Base-by-base conservation (phyloP, 2,888 invertebrate genomes). In the Clostera curtula region DNA sequence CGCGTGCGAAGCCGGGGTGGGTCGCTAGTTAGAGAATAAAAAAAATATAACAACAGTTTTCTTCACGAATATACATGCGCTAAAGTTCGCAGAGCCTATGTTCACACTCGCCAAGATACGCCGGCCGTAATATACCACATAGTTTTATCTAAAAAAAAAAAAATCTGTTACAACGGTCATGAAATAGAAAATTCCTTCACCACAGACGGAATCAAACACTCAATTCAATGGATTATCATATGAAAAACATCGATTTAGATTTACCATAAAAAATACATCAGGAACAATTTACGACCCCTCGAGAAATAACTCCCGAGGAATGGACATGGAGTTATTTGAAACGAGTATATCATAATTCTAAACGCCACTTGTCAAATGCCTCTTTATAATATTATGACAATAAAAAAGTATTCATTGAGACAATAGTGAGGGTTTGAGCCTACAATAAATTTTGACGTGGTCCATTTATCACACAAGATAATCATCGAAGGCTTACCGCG, bases 391-490 rank as follows among this genome's bases (percentile, higher is more conserved):
- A 70, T 74, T 69, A 64, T 73, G 74, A 74, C 71, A 69, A 70
- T 72, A 83, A 80, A 80, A 76, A 79, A 71, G 70, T 65, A 74
- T 76, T 79, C 79, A 82, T 82, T 82, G 83, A 83, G 79, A 83
- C 83, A 83, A 83, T 82, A 82, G 80, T 58, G 48, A 63, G 70
- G 70, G 62, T 60, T 58, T 61, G 67, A 63, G 59, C 63, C 64
- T 65, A 72, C 72, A 73, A 77, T 79, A 77, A 76, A 74, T 76
- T 75, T 60, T 75, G 80, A 75, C 79, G 59, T 52, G 70, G 57
- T 74, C 68, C 80, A 82, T 83, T 80, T 82, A 83, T 83, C 83
- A 82, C 56, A 33, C 39, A 34, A 58, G 83, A 82, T 83, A 74
- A 65, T 69, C 60, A 82, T 82, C 83, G 64, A 41, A 49, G 49